phyloP scores from a whole-genome alignment of 2,113 vertebrate species.

The Caranx melampygus region DNA sequence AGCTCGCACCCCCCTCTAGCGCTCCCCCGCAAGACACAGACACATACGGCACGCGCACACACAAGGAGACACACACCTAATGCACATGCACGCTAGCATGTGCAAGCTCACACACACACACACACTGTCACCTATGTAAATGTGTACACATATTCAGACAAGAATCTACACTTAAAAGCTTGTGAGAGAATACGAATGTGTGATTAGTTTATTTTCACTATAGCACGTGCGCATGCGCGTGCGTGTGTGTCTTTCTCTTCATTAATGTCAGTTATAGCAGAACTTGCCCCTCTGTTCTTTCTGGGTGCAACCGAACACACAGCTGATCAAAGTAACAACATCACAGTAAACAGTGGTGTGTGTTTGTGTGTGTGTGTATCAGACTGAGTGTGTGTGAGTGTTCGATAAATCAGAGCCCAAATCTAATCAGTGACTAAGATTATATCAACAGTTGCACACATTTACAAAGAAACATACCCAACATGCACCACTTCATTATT shows the following conservation, averaged over 20 bases:
- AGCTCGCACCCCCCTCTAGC: slow-evolving; percentile 73
- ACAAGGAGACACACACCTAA: slow-evolving; percentile 24
- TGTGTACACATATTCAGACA: slow-evolving; percentile 43
- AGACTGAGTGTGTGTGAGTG: not conserved
- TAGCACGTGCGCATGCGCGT: slow-evolving; percentile 25
- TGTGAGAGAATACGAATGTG: slow-evolving; percentile 44
- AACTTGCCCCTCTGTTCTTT: slow-evolving; percentile 33
- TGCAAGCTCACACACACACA: slow-evolving; percentile 15
- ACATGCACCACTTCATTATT: not conserved
- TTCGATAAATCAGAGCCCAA: not conserved
- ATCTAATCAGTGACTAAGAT: not conserved
- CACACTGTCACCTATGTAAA: slow-evolving; percentile 34
- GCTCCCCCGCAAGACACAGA: slow-evolving; percentile 70
- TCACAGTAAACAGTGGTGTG: slow-evolving; percentile 37
- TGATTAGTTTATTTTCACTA: slow-evolving; percentile 56
- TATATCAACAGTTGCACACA: not conserved
- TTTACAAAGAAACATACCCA: not conserved
- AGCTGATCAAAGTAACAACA: slow-evolving; percentile 63
- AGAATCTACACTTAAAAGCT: slow-evolving; percentile 63
- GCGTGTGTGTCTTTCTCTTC: slow-evolving; percentile 52
- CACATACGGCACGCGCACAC: slow-evolving; percentile 47
- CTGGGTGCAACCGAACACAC: slow-evolving; percentile 53
- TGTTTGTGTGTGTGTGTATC: not conserved
- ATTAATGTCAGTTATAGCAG: slow-evolving; percentile 71
- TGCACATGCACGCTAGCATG: slow-evolving; percentile 3